phyloP scores from a whole-genome alignment of 2,797 vertebrate species.

The Decapterus maruadsi region DNA sequence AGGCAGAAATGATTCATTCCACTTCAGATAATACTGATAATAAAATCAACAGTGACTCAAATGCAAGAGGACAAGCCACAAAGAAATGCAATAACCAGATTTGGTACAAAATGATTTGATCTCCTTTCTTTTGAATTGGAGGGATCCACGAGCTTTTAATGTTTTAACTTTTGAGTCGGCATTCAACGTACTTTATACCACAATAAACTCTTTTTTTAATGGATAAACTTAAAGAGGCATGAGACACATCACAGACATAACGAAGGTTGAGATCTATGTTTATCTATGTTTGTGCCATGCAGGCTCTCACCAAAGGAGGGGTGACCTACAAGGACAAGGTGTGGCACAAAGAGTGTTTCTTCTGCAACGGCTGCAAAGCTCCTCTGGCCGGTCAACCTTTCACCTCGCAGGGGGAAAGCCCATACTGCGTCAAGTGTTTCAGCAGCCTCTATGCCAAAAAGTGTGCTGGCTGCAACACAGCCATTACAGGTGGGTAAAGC shows the following conservation, averaged over 20 bases:
- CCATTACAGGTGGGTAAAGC: slow-evolving; percentile 92
- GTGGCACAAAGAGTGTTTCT: slow-evolving; percentile 96
- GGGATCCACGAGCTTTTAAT: too few species aligned
- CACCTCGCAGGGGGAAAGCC: slow-evolving; percentile 94
- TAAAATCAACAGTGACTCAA: too few species aligned
- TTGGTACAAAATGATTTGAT: too few species aligned
- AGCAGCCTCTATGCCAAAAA: slow-evolving; percentile 95
- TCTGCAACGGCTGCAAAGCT: slow-evolving; percentile 91
- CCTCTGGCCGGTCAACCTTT: slow-evolving; percentile 95
- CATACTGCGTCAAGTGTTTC: slow-evolving; percentile 95
- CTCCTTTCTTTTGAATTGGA: too few species aligned
- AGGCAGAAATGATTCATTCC: background rate
- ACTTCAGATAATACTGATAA: too few species aligned
- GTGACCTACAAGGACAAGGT: slow-evolving; percentile 95
- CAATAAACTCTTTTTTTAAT: too few species aligned
- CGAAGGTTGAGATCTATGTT: too few species aligned
- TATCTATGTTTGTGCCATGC: slow-evolving; percentile 34
- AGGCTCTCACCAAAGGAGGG: slow-evolving; percentile 95
- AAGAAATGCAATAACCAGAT: too few species aligned
- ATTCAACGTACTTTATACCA: too few species aligned
- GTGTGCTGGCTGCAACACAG: slow-evolving; percentile 92
- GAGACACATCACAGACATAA: too few species aligned
- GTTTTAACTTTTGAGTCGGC: too few species aligned
- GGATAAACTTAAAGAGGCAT: background rate
- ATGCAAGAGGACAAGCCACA: too few species aligned